Evolutionary conservation across 2,888 invertebrate species (phyloP).

Genomic region (Tethea ocularis): DNA sequence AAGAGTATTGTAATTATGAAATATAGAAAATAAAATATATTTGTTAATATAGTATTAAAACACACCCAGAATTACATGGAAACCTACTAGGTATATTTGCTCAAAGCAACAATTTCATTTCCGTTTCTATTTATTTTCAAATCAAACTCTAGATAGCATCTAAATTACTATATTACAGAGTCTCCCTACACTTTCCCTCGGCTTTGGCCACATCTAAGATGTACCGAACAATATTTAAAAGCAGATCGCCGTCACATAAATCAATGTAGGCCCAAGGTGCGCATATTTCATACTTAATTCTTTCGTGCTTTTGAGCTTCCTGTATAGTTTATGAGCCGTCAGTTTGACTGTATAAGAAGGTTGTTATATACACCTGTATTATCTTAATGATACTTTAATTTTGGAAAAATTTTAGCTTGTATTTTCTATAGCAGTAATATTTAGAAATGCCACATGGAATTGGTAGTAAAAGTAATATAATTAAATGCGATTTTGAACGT

Average conservation of each 20-base stretch:
- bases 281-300: slow-evolving; percentile 84
- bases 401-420: neutral
- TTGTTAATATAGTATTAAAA: too few relatives aligned
- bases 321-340: slow-evolving; percentile 68
- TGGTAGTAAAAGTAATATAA: too few relatives aligned
- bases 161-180: slow-evolving; percentile 2
- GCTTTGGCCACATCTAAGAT: slow-evolving; percentile 24
- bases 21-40: too few relatives aligned
- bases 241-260: slow-evolving; percentile 74
- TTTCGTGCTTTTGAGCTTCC: slow-evolving; percentile 65
- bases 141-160: neutral
- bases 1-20: too few relatives aligned
- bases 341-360: slow-evolving; percentile 44
- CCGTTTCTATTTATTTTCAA: slow-evolving; percentile 3
- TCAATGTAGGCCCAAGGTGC: slow-evolving; percentile 73
- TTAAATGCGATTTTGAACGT: too few relatives aligned
- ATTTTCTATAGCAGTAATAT: neutral
- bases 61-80: too few relatives aligned
- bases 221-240: slow-evolving; percentile 56
- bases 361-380: slow-evolving; percentile 58
- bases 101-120: neutral
- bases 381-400: slow-evolving; percentile 29
- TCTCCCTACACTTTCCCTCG: slow-evolving; percentile 10
- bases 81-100: neutral
- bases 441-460: too few relatives aligned